These are phyloP conservation scores for Ficedula albicollis DNA, from an alignment of 2,797 vertebrate genomes.

Conservation along the genomic window DNA sequence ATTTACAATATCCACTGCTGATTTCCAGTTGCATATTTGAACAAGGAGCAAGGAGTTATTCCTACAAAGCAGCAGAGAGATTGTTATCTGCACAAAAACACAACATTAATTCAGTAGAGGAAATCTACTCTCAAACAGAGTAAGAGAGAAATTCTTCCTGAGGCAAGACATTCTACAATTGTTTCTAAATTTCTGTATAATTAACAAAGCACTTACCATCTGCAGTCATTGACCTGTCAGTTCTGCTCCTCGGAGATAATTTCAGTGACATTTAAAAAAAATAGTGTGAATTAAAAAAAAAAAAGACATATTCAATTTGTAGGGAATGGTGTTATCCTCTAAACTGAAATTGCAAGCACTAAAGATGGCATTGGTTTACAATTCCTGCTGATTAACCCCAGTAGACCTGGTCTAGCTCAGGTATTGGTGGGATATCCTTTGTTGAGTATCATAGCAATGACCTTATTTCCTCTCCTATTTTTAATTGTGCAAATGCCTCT, in stretches of 20 bases:
- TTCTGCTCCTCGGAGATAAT: constrained; percentile 79
- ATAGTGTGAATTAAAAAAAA: constrained; percentile 55
- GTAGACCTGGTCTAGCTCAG: constrained; percentile 41
- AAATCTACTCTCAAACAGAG: constrained; percentile 70
- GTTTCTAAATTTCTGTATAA: constrained; percentile 81
- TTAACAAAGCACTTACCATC: constrained; percentile 82
- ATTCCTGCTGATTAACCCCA: constrained; percentile 48
- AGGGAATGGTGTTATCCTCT: constrained; percentile 59
- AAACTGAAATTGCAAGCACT: constrained; percentile 70
- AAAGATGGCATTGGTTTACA: constrained; percentile 53
- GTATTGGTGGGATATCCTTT: neutral
- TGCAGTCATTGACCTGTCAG: constrained; percentile 80
- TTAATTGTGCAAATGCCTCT: constrained; percentile 43
- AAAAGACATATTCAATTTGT: constrained; percentile 72
- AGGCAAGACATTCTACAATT: constrained; percentile 80
- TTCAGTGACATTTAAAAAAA: constrained; percentile 75
- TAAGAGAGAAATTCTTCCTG: constrained; percentile 76
- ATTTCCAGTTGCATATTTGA: constrained; percentile 82
- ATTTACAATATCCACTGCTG: constrained; percentile 78
- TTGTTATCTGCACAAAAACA: constrained; percentile 76
- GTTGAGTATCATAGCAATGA: neutral
- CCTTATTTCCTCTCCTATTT: neutral
- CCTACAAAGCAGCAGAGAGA: constrained; percentile 71
- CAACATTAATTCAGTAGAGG: constrained; percentile 75
- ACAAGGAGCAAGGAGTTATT: constrained; percentile 75